Base-by-base conservation (phyloP, 2,113 vertebrate species). In the Alexandromys fortis region DNA sequence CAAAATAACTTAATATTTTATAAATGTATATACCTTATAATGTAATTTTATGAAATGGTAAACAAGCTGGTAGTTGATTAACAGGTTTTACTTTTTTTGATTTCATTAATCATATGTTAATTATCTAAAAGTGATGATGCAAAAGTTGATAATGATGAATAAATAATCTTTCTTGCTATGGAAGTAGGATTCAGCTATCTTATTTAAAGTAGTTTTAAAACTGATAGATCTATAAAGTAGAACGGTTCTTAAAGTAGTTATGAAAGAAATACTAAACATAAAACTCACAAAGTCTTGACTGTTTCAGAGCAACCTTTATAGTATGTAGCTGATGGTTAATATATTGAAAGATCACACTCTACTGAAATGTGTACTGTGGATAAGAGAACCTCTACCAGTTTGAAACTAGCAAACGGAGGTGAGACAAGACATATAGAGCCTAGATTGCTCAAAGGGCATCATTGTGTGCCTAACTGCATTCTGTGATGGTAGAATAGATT, bases 41-140 rank as follows among this genome's bases (percentile, higher is more conserved):
- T 42, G 42, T 83, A 13, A 75, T n/a, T 45, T 63, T 30, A 24
- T 70, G 77, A 81, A 89, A 89, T 19, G 6, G 33, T 4, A 68
- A 42, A 0, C 26, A 49, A 86, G 70, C 38, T 79, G 75, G 65
- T 7, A 24, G 61, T n/a, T 77, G n/a, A 72, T 63, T 73, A 7
- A 52, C 58, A 82, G 42, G 58, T 47, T 33, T 86, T 58, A 30
- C n/a, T 28, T 75, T 94, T 94, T 72, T 96, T 94, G 33, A 86
- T 89, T 75, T 83, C 7, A 93, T 49, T 16, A 78, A 21, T 26
- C 38, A 58, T 22, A 1, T 1, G n/a, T 63, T 89, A 30, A 67
- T 55, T 92, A 45, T 49, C 10, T 76, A 87, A 81, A 82, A 63
- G n/a, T 91, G 75, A 70, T 33, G 3, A 79, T 45, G 47, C 28